Evolutionary conservation across 2,797 vertebrate species (phyloP).

Genomic region (Xiphophorus birchmanni): DNA sequence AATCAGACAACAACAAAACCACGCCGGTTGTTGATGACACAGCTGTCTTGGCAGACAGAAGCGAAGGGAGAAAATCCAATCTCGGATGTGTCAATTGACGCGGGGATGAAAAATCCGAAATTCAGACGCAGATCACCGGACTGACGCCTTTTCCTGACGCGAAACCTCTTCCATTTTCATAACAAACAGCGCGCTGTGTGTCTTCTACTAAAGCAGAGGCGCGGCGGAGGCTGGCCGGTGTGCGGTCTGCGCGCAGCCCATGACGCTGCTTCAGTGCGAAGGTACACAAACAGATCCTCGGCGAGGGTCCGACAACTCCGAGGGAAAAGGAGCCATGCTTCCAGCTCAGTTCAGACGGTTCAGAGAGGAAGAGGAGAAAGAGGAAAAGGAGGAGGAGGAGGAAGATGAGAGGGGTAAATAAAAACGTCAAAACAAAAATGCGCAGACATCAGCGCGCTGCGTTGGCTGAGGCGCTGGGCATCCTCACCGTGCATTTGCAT

Average conservation of each 20-base stretch:
- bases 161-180: conserved; percentile 76
- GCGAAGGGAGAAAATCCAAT: conserved; percentile 46
- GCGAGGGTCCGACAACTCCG: conserved; percentile 6
- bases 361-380: background rate
- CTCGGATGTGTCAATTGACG: conserved; percentile 77
- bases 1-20: conserved; percentile 85
- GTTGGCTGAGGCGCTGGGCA: conserved; percentile 69
- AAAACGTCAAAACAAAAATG: conserved; percentile 64
- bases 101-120: conserved; percentile 52
- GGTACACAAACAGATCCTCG: conserved; percentile 63
- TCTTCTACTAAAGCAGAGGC: conserved; percentile 32
- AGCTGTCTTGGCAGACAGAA: conserved; percentile 72
- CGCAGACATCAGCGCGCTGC: conserved; percentile 63
- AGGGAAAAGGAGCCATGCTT: conserved; percentile 38
- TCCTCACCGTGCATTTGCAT: conserved; percentile 69
- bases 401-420: conserved; percentile 1
- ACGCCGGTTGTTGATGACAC: conserved; percentile 83
- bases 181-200: conserved; percentile 61
- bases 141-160: conserved; percentile 75
- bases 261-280: conserved; percentile 78
- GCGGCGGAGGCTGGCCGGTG: conserved; percentile 56
- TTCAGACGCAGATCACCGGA: conserved; percentile 66
- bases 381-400: background rate
- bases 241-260: conserved; percentile 66
- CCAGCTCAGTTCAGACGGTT: conserved; percentile 15